Evolutionary conservation across 2,888 invertebrate species (phyloP), one percentile per base, ranked within the genome.

Genomic region (Gymnoscelis rufifasciata): DNA sequence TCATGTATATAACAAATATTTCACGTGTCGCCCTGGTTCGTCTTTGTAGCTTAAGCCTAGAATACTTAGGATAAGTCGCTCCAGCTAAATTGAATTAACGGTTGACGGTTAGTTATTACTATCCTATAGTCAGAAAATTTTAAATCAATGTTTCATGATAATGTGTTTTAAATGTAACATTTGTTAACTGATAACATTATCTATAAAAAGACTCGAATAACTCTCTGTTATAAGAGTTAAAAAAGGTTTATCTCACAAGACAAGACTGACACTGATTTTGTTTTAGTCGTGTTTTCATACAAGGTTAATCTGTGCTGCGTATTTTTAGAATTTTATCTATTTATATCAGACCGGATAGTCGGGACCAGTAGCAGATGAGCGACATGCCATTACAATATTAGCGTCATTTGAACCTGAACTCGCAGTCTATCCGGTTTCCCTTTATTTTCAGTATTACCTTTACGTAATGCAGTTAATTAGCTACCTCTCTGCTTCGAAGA

Each of bases 271-370:
- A 3, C 19, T 19, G 19, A 5, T 5, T 19, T 19, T 19, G 19
- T 19, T 19, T 19, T 19, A 5, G 3, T 19, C 47, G 51, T 42
- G 58, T 68, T 70, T 47, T 43, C 40, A 58, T 68, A 67, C 78
- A 79, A 80, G 76, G 80, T 82, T 74, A 79, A 83, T 78, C 78
- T 71, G 75, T 78, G 73, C 68, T 65, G 70, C 55, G 63, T 86
- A 86, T 86, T 84, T 83, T 81, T 84, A 86, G 82, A 45, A 53
- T 43, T 54, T 28, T 45, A 40, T 71, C 81, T 87, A 87, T 86
- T 87, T 80, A 78, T 88, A 88, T 59, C 71, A 54, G 73, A 83
- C 86, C 80, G 81, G 84, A 75, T 78, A 56, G 55, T 59, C 56
- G 54, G 62, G 66, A 67, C 66, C 71, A 68, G 66, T 71, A 64